Base-by-base conservation (phyloP, 2,797 vertebrate species). In the Erithacus rubecula region DNA sequence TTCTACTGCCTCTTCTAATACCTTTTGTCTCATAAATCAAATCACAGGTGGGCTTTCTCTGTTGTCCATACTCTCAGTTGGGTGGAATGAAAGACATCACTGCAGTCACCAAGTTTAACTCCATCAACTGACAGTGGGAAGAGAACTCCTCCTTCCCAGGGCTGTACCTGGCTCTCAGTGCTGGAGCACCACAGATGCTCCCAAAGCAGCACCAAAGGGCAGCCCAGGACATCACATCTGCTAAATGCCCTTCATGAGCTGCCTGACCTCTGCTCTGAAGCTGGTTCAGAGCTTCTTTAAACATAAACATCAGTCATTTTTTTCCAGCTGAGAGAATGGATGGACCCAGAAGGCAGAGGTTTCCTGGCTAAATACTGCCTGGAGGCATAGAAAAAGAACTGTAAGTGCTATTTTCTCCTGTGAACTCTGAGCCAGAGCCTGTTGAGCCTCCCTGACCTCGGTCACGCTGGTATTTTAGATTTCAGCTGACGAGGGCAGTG, bases 131-230 rank as follows among this genome's bases (percentile, higher is more conserved):
- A 12, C 3, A 1, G 9, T 41, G 41, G 43, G 30, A 59, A 74
- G 51, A 53, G 39, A 20, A 10, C 3, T 24, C 1, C 30, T 49
- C 39, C 26, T 56, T 78, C 52, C 46, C 56, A 23, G 44, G 30
- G 32, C 30, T 2, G 3, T 20, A 10, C 20, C 13, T 2, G 6
- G 30, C 7, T 59, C 41, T 74, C 22, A 47, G 56, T 0, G 1
- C 9, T 34, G 52, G 36, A n/a, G 56, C n/a, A 15, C 1, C 1
- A 5, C 10, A n/a, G 34, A 12, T 6, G 2, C 29, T 83, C 32
- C 23, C 37, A 47, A 70, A 83, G 43, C 30, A 63, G 64, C 21
- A 39, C 43, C 23, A 46, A 72, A 82, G 68, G 20, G 30, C 20
- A 77, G 30, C 39, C 52, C 5, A 4, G 60, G 20, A 43, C 44